phyloP scores from a whole-genome alignment of 2,113 vertebrate species.

The Coregonus clupeaformis region DNA sequence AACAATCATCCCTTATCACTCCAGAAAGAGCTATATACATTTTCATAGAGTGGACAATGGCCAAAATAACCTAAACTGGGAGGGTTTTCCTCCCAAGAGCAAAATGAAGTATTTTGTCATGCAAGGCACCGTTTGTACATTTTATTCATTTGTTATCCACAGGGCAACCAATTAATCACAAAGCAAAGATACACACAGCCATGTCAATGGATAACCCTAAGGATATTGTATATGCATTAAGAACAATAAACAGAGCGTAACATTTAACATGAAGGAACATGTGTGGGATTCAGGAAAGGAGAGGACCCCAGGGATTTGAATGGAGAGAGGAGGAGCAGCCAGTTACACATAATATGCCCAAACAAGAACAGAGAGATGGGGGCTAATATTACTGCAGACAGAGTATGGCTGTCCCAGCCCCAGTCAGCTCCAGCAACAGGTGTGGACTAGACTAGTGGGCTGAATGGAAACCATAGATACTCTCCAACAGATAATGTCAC shows the following conservation, averaged over 20 bases:
- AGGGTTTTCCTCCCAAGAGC: conserved; percentile 29
- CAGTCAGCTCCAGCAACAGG: conserved; percentile 62
- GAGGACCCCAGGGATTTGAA: conserved; percentile 51
- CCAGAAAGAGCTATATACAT: conserved; percentile 59
- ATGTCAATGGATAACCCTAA: conserved; percentile 50
- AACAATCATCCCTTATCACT: conserved; percentile 54
- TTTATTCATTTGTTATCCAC: conserved; percentile 50
- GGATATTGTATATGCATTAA: conserved; percentile 61
- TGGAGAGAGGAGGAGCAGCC: conserved; percentile 38
- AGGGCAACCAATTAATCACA: conserved; percentile 61
- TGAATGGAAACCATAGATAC: conserved; percentile 53
- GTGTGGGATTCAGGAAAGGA: conserved; percentile 67
- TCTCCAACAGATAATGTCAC: background rate
- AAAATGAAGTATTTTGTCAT: conserved; percentile 27
- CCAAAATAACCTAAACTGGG: conserved; percentile 56
- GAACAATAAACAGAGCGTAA: background rate
- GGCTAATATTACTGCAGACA: conserved; percentile 32
- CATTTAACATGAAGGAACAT: conserved; percentile 61
- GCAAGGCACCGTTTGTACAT: conserved; percentile 27
- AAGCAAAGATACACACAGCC: conserved; percentile 44
- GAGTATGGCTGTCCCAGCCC: conserved; percentile 21
- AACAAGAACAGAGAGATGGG: conserved; percentile 60
- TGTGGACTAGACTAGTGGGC: conserved; percentile 58
- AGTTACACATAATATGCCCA: conserved; percentile 54
- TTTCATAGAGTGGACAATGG: conserved; percentile 50